A percentile compares a stretch with the other conserved stretches of the same genome.
These are phyloP conservation scores for Masnerella sp. DNA, from an alignment of 2,888 invertebrate species.

Conservation along the genomic window DNA sequence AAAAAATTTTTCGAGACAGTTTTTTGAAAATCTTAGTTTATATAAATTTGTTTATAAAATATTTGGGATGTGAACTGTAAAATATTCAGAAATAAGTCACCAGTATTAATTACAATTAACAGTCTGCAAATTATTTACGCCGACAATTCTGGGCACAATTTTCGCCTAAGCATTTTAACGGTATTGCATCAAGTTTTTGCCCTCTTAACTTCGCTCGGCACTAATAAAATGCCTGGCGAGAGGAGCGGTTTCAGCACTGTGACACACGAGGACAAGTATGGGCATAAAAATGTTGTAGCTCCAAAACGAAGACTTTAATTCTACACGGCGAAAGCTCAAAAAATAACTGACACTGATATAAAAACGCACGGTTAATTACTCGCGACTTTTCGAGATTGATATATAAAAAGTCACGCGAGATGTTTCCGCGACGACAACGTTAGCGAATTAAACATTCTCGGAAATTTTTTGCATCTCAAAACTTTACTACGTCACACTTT, in stretches of 20 bases:
- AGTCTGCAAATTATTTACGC: background rate
- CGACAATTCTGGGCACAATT: background rate
- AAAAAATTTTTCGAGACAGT: too few relatives aligned
- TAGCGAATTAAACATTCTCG: background rate
- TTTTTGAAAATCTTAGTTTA: too few relatives aligned
- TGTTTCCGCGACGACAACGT: background rate
- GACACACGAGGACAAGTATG: constrained; percentile 16
- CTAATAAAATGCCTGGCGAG: constrained; percentile 8
- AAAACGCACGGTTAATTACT: constrained; percentile 16
- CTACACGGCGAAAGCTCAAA: constrained; percentile 10
- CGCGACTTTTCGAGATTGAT: constrained; percentile 4
- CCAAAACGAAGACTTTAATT: constrained; percentile 19
- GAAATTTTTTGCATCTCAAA: too few relatives aligned
- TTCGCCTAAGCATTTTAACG: background rate
- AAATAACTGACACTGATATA: constrained; percentile 14
- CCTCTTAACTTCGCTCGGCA: background rate
- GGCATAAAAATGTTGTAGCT: constrained; percentile 7
- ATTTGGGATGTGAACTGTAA: too few relatives aligned
- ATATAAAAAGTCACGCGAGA: background rate
- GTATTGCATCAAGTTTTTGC: constrained; percentile 11
- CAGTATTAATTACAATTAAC: background rate
- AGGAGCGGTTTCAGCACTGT: constrained; percentile 8
- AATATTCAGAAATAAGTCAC: too few relatives aligned
- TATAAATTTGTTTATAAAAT: too few relatives aligned
- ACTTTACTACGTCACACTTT: background rate